Percentiles rank a stretch among this genome's conserved stretches.
Evolutionary conservation across 2,888 invertebrate genomes (phyloP).

Genomic region (Muschampia plurimacula): DNA sequence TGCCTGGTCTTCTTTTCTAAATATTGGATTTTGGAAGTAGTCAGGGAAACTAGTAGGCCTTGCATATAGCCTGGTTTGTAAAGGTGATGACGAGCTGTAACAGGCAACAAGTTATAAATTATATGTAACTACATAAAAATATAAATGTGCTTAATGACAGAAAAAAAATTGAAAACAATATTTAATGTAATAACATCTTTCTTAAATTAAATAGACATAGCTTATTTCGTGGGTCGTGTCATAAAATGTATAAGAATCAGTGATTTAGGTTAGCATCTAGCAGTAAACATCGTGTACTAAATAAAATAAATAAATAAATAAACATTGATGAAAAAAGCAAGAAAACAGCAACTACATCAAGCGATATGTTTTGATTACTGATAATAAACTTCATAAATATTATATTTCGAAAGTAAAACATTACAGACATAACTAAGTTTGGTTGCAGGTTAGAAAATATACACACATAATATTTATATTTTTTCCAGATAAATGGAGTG

Average conservation of each 20-base stretch:
- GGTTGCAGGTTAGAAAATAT: not conserved
- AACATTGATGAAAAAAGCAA: too few relatives aligned
- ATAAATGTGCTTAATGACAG: not conserved
- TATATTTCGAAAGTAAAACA: not conserved
- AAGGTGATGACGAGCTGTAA: slow-evolving; percentile 53
- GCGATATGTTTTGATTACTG: too few relatives aligned
- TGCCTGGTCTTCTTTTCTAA: slow-evolving; percentile 87
- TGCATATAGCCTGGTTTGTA: slow-evolving; percentile 61
- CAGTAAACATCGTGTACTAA: too few relatives aligned
- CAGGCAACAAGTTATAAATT: not conserved
- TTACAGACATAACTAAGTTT: not conserved
- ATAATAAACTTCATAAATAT: too few relatives aligned
- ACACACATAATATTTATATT: not conserved
- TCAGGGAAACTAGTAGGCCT: slow-evolving; percentile 70
- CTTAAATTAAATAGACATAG: too few relatives aligned
- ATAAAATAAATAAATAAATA: too few relatives aligned
- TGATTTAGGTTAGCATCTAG: too few relatives aligned
- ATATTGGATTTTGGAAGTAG: slow-evolving; percentile 86
- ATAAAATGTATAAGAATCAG: too few relatives aligned
- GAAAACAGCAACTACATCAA: too few relatives aligned
- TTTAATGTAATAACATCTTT: not conserved
- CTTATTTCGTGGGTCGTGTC: too few relatives aligned
- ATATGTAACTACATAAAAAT: not conserved
- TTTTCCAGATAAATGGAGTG: not conserved
- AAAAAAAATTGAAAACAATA: not conserved